Conservation (phyloP, 2,113 vertebrate species). For the Entelurus aequoreus region DNA sequence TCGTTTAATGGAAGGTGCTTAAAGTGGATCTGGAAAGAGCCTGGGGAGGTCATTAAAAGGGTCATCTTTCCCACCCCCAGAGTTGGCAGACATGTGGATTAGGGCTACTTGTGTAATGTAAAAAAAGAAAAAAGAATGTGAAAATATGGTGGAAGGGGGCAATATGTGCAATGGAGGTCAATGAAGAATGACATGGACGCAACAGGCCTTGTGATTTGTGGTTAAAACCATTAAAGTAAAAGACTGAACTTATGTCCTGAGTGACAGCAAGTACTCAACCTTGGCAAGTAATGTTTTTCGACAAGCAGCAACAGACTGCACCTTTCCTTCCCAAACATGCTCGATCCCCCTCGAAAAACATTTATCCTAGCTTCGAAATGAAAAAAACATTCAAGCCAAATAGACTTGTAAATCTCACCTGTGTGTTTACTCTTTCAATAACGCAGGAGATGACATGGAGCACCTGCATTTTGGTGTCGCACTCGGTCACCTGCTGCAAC, state of each 20-base stretch:
- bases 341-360: slow-evolving; percentile 8
- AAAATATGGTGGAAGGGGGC: slow-evolving; percentile 10
- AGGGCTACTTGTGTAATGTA: slow-evolving; percentile 36
- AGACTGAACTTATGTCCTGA: slow-evolving; percentile 7
- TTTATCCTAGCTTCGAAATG: background rate
- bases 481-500: slow-evolving; percentile 93
- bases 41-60: slow-evolving; percentile 29
- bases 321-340: background rate
- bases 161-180: slow-evolving; percentile 17
- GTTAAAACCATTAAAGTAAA: slow-evolving; percentile 9
- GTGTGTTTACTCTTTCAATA: slow-evolving; percentile 90
- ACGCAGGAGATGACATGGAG: slow-evolving; percentile 95
- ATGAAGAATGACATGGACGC: slow-evolving; percentile 32
- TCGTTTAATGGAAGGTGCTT: slow-evolving; percentile 34
- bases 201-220: slow-evolving; percentile 25
- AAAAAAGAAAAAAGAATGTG: slow-evolving; percentile 6
- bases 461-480: slow-evolving; percentile 98
- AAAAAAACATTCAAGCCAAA: background rate
- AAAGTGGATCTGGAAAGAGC: slow-evolving; percentile 37
- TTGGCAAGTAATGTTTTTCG: background rate
- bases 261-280: background rate
- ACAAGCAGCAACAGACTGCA: slow-evolving; percentile 4
- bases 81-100: slow-evolving; percentile 46
- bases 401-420: slow-evolving; percentile 74
- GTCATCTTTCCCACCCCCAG: slow-evolving; percentile 21